Percentiles rank a stretch among this genome's conserved stretches.
These are phyloP conservation scores for Tapera naevia DNA, from an alignment of 2,797 vertebrate genomes.

Conservation along the genomic window DNA sequence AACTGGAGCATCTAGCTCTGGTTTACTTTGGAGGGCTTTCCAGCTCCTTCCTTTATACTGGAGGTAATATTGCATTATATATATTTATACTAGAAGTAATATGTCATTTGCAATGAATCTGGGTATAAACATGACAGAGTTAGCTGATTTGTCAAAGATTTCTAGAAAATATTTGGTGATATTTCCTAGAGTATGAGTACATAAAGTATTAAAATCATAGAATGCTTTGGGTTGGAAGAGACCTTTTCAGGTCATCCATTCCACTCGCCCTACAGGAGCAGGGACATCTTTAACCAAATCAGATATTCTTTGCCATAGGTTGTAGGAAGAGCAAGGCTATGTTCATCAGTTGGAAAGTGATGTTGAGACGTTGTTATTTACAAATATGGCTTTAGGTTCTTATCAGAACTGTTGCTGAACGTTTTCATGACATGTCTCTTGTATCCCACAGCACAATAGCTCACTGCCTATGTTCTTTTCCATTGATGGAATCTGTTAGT, in stretches of 20 bases:
- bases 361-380: not conserved
- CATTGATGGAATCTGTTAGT: not conserved
- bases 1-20: constrained; percentile 93
- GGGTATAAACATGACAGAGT: not conserved
- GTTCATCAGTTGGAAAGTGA: not conserved
- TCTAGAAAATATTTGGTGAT: not conserved
- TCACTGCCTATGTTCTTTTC: not conserved
- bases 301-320: not conserved
- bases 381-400: fast-evolving
- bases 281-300: too few species aligned
- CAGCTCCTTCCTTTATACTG: constrained; percentile 96
- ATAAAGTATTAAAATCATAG: not conserved
- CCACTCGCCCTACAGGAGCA: too few species aligned
- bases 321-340: not conserved
- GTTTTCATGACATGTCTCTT: fast-evolving
- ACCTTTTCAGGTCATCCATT: too few species aligned
- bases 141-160: not conserved
- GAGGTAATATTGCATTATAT: constrained; percentile 78
- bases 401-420: not conserved
- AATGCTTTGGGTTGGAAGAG: too few species aligned
- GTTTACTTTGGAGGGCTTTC: constrained; percentile 98
- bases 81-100: constrained; percentile 92
- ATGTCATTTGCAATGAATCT: not conserved
- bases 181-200: not conserved
- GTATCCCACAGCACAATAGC: not conserved